Evolutionary conservation across 2,797 vertebrate species (phyloP), one percentile per base, ranked within the genome.

Genomic region (Gallinago nigripennis): DNA sequence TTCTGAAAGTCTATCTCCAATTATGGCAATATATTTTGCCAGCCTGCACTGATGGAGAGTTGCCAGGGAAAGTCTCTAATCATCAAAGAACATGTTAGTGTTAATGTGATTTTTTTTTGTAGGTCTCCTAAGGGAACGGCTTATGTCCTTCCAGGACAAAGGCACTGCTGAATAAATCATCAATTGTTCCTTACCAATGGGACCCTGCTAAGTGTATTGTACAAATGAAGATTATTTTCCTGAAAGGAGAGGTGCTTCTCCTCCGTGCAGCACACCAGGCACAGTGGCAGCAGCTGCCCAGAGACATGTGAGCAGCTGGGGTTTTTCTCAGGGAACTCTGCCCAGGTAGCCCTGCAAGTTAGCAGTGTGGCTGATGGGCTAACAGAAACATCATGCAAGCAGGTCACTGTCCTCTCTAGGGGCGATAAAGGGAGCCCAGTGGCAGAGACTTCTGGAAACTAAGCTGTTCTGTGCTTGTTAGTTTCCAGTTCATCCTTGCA

Each of bases 61-160:
- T 94, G 89, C 91, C 91, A 96, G 79, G 86, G 76, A 91, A 92
- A 88, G 73, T 87, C 90, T 92, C 94, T 81, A 91, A 95, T 96
- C 88, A 82, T 82, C 86, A 86, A 87, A 96, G 82, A 93, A 80
- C 48, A 43, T 2, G 51, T 51, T 90, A 86, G 79, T 48, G 71
- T 91, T 87, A 90, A 88, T 79, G 86, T 70, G 86, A 79, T 39
- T 63, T 63, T 41, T 66, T 41, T 83, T 66, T 76, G 89, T 83
- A 70, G 66, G 54, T 88, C 77, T 95, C 88, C 78, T 88, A 79
- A 90, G 88, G 82, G 86, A 82, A 93, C 33, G 58, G 73, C 43
- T 93, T 66, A 37, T 86, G 93, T 90, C 93, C 83, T 96, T 96
- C 58, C 83, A 93, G 63, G 35, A 66, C 58, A 92, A 86, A 95